A percentile compares a stretch with the other conserved stretches of the same genome.
phyloP scores from a whole-genome alignment of 2,888 invertebrate genomes.

The Osedax frankpressi region DNA sequence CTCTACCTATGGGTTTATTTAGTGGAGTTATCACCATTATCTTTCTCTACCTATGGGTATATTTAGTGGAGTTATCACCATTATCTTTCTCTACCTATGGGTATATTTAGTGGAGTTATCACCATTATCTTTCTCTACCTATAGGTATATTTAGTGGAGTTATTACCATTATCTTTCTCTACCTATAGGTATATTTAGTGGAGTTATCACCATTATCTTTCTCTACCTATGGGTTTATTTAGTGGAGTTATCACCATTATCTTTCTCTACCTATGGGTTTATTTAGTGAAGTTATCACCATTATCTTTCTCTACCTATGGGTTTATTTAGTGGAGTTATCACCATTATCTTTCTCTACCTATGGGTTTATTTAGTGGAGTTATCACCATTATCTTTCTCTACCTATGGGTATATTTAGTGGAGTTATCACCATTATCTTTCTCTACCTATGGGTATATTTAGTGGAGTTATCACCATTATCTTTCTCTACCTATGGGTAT shows the following conservation, averaged over 20 bases:
- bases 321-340: constrained; percentile 34
- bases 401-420: neutral
- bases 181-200: neutral
- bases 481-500: neutral
- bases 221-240: constrained; percentile 48
- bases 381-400: neutral
- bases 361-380: constrained; percentile 49
- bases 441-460: constrained; percentile 50
- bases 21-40: no score
- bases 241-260: constrained; percentile 22
- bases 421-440: no score
- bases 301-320: neutral
- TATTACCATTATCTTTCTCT: neutral
- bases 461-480: constrained; percentile 22
- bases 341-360: constrained; percentile 45
- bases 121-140: no score
- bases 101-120: neutral
- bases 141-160: constrained; percentile 49
- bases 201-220: constrained; percentile 48
- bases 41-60: no score
- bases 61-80: constrained; percentile 36
- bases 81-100: neutral
- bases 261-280: neutral
- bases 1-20: neutral
- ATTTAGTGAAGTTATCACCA: neutral